phyloP scores from a whole-genome alignment of 2,113 vertebrate genomes.

The Harpagus bidentatus region DNA sequence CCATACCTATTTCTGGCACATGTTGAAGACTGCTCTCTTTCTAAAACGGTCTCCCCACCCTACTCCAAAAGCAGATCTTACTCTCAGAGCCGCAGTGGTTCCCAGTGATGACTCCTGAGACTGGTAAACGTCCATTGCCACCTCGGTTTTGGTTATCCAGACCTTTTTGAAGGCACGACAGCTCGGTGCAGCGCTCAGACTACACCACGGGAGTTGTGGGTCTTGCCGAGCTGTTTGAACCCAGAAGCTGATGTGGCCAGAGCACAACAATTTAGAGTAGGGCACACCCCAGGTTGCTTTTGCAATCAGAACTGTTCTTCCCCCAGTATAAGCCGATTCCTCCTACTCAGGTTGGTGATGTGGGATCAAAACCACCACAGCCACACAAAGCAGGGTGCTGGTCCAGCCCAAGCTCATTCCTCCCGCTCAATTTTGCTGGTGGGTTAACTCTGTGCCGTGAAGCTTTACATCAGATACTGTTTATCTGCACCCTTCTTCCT shows the following conservation, averaged over 20 bases:
- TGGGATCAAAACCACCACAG: neutral
- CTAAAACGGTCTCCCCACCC: neutral
- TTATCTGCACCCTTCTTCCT: neutral
- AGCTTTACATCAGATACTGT: neutral
- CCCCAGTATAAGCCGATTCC: neutral
- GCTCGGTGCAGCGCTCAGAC: neutral
- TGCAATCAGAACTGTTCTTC: neutral
- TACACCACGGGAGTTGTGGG: rapidly evolving
- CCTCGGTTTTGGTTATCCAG: neutral
- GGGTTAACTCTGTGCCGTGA: neutral
- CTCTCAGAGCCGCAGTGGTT: neutral
- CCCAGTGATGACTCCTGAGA: neutral
- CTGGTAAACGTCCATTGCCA: rapidly evolving
- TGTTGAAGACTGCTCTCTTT: neutral
- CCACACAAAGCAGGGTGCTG: neutral
- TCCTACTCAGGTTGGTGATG: neutral
- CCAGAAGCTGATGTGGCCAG: neutral
- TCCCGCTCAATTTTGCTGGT: neutral
- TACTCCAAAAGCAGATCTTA: neutral
- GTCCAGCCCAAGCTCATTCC: neutral
- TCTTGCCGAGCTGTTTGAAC: neutral
- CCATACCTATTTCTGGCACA: neutral
- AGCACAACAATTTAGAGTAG: neutral
- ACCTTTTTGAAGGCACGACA: rapidly evolving
- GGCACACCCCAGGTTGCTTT: neutral